Evolutionary conservation across 2,797 vertebrate genomes (phyloP).

Genomic region (Rhynchonycteris naso): DNA sequence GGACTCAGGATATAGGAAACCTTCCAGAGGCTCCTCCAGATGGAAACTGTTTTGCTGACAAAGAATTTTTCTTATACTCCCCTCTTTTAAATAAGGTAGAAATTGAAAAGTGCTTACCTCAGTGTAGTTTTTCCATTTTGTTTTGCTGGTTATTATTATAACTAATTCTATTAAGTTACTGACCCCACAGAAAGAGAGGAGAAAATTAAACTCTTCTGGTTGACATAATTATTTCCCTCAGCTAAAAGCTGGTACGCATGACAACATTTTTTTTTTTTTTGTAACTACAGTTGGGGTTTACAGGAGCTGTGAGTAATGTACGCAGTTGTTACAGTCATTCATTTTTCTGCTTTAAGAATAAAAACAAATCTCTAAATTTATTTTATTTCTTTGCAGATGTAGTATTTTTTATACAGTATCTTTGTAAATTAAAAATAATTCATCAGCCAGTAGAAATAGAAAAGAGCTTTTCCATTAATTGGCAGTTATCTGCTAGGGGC

Average conservation of each 20-base stretch:
- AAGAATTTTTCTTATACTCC: not conserved
- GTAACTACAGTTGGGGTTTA: not conserved
- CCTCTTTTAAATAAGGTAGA: not conserved
- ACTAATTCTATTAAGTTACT: slow-evolving; percentile 35
- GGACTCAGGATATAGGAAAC: not conserved
- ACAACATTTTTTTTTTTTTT: slow-evolving; percentile 3
- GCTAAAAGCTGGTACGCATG: not conserved
- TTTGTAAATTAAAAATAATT: slow-evolving; percentile 57
- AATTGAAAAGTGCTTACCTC: slow-evolving; percentile 22
- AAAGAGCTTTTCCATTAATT: not conserved
- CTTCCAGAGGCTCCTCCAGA: not conserved
- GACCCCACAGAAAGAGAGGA: slow-evolving; percentile 14
- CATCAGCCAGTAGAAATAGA: slow-evolving; percentile 49
- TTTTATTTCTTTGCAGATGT: slow-evolving; percentile 54
- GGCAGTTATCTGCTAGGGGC: slow-evolving; percentile 17
- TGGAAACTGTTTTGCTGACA: not conserved
- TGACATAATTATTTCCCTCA: not conserved
- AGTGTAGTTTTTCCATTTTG: slow-evolving; percentile 30
- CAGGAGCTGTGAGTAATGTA: not conserved
- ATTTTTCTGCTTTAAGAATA: slow-evolving; percentile 57
- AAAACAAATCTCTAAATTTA: slow-evolving; percentile 57
- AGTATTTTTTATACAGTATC: not conserved
- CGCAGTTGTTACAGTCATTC: not conserved
- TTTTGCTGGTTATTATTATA: slow-evolving; percentile 22
- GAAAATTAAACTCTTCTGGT: not conserved